phyloP scores from a whole-genome alignment of 2,113 vertebrate genomes.

The Thalassarche chlororhynchos region DNA sequence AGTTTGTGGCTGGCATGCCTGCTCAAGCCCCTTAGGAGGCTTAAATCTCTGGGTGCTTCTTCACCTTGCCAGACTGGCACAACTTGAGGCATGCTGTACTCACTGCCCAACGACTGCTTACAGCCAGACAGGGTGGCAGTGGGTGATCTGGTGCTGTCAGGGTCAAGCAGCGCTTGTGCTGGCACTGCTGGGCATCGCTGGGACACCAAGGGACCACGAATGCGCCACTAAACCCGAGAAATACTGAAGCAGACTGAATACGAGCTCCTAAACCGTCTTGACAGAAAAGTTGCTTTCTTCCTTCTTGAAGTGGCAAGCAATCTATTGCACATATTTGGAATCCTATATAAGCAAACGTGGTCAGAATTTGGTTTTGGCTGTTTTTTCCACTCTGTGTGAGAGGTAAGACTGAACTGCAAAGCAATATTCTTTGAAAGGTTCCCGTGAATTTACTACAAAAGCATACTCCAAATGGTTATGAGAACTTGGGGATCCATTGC shows the following conservation, averaged over 20 bases:
- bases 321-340: neutral
- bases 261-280: neutral
- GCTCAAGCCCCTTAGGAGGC: neutral
- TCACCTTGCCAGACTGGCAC: neutral
- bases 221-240: neutral
- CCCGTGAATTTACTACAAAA: neutral
- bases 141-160: neutral
- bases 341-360: neutral
- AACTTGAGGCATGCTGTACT: neutral
- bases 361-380: neutral
- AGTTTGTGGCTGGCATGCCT: neutral
- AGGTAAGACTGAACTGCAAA: neutral
- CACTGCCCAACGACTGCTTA: neutral
- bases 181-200: neutral
- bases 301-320: neutral
- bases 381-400: neutral
- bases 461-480: neutral
- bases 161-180: neutral
- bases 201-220: neutral
- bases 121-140: neutral
- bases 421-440: neutral
- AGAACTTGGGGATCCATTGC: constrained; percentile 20
- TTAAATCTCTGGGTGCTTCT: neutral
- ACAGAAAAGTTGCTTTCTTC: neutral
- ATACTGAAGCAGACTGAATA: neutral